phyloP scores from a whole-genome alignment of 2,888 invertebrate genomes.

The Seladonia tumulorum region DNA sequence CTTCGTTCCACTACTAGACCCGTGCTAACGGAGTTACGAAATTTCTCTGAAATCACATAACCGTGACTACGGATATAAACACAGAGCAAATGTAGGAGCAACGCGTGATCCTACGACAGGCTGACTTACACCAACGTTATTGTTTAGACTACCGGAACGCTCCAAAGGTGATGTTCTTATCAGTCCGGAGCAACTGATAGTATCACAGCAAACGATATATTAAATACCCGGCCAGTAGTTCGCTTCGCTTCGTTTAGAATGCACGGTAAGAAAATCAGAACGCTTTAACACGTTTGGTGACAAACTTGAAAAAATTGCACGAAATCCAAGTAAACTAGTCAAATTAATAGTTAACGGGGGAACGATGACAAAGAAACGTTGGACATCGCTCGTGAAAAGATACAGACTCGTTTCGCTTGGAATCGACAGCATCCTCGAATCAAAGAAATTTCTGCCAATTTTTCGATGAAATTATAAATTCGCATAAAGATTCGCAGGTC shows the following conservation, averaged over 20 bases:
- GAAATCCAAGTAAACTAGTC: too few species aligned
- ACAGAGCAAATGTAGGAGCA: not conserved
- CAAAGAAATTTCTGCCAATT: not conserved
- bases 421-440: not conserved
- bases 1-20: not conserved
- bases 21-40: not conserved
- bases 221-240: not conserved
- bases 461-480: not conserved
- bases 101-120: not conserved
- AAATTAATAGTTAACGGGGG: too few species aligned
- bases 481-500: not conserved
- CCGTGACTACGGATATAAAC: constrained; percentile 22
- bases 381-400: not conserved
- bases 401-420: not conserved
- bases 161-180: not conserved
- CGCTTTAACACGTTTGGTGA: too few species aligned
- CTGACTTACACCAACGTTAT: not conserved
- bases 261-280: too few species aligned
- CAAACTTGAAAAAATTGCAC: too few species aligned
- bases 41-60: not conserved
- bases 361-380: too few species aligned
- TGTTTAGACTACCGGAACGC: not conserved
- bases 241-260: not conserved
- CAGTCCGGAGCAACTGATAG: not conserved
- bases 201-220: not conserved